Percentiles rank a stretch among this genome's conserved stretches.
Evolutionary conservation across 2,888 invertebrate genomes (phyloP).

Genomic region (Caenorhabditis doughertyi): DNA sequence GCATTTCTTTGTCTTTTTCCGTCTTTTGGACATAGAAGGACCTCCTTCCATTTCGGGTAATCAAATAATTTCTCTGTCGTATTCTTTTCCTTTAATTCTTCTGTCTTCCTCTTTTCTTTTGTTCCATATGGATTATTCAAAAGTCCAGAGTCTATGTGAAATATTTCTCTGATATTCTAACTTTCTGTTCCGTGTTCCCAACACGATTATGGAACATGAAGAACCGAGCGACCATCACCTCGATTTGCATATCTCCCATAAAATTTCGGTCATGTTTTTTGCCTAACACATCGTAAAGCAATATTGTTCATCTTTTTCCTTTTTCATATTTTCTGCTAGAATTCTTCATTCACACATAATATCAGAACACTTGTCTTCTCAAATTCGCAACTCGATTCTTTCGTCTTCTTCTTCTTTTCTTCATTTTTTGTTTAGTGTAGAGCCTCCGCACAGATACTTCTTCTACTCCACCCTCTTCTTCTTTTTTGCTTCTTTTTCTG

Average conservation of each 20-base stretch:
- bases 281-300: slow-evolving; percentile 41
- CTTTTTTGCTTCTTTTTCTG: slow-evolving; percentile 22
- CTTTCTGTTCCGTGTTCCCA: slow-evolving; percentile 1
- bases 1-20: slow-evolving; percentile 25
- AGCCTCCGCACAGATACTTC: slow-evolving; percentile 47
- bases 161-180: neutral
- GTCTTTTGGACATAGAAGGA: slow-evolving; percentile 3
- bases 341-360: slow-evolving; percentile 47
- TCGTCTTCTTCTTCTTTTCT: neutral
- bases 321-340: neutral
- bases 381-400: slow-evolving; percentile 61
- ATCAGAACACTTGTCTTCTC: slow-evolving; percentile 59
- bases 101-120: slow-evolving; percentile 13
- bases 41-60: slow-evolving; percentile 39
- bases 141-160: neutral
- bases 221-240: slow-evolving; percentile 6
- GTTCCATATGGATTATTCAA: slow-evolving; percentile 16
- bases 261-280: slow-evolving; percentile 43
- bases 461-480: slow-evolving; percentile 19
- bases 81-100: slow-evolving; percentile 26
- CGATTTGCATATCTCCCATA: slow-evolving; percentile 52
- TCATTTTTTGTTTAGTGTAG: slow-evolving; percentile 20
- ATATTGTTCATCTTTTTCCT: slow-evolving; percentile 14
- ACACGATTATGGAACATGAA: slow-evolving; percentile 16
- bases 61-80: slow-evolving; percentile 29